Conservation (phyloP, 2,888 invertebrate genomes). For the Acanthosepion lycidas region DNA sequence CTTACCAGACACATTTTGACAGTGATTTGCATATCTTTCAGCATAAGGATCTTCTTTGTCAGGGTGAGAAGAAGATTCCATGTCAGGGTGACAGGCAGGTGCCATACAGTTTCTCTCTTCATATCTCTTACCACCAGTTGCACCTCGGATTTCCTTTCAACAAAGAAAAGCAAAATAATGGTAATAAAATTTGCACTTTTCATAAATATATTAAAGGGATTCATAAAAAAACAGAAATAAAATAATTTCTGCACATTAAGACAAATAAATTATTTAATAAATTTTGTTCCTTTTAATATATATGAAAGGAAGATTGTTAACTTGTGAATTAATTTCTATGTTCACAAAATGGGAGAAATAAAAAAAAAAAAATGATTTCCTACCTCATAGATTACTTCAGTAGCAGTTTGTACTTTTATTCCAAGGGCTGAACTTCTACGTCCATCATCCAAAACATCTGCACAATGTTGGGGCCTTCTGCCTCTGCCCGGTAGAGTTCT, state of each 20-base stretch:
- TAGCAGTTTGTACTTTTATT: not conserved
- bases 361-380: not conserved
- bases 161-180: not conserved
- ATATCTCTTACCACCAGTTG: not conserved
- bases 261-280: too few relatives aligned
- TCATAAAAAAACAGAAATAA: too few relatives aligned
- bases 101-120: not conserved
- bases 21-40: conserved; percentile 8
- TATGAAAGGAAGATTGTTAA: too few relatives aligned
- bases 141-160: not conserved
- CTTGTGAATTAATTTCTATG: too few relatives aligned
- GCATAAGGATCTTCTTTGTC: not conserved
- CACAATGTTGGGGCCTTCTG: conserved; percentile 21
- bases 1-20: not conserved
- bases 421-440: conserved; percentile 33
- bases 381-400: conserved; percentile 1
- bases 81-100: not conserved
- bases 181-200: not conserved
- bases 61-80: not conserved
- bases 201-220: too few relatives aligned
- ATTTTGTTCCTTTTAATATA: not conserved
- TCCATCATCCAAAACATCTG: not conserved
- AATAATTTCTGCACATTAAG: too few relatives aligned
- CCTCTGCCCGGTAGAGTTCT: not conserved
- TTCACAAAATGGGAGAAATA: not conserved